A percentile compares a stretch with the other conserved stretches of the same genome.
These are phyloP conservation scores for Celastrina argiolus DNA, from an alignment of 2,888 invertebrate species.

Conservation along the genomic window DNA sequence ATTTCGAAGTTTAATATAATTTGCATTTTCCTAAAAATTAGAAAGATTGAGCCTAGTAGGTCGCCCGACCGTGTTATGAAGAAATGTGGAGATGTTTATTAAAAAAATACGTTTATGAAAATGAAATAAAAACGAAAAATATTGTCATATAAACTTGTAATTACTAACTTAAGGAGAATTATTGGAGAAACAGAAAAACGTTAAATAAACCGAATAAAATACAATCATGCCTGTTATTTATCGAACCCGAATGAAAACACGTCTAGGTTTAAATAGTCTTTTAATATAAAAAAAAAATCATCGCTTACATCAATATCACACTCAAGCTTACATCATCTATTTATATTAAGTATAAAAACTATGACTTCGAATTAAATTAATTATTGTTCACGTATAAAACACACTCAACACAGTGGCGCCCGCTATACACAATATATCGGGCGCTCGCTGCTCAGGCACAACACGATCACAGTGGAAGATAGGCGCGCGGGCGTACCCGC, in stretches of 20 bases:
- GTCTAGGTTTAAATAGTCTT: slow-evolving; percentile 56
- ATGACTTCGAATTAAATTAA: slow-evolving; percentile 76
- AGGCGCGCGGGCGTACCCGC: slow-evolving; percentile 29
- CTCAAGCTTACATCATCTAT: slow-evolving; percentile 77
- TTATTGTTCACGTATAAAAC: slow-evolving; percentile 71
- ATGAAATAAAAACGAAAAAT: slow-evolving; percentile 76
- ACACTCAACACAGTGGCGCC: slow-evolving; percentile 67
- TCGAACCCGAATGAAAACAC: slow-evolving; percentile 28
- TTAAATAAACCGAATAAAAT: slow-evolving; percentile 78
- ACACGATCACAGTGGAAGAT: slow-evolving; percentile 67
- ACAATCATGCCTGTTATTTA: slow-evolving; percentile 61
- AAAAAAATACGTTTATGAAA: slow-evolving; percentile 76
- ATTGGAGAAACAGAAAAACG: slow-evolving; percentile 76
- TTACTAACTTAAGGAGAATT: slow-evolving; percentile 76
- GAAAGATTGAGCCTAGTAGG: slow-evolving; percentile 76
- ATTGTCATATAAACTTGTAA: slow-evolving; percentile 77
- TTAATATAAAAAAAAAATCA: slow-evolving; percentile 73
- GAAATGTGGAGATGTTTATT: slow-evolving; percentile 76
- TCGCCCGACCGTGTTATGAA: slow-evolving; percentile 75
- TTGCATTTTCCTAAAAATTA: slow-evolving; percentile 77
- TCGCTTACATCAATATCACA: slow-evolving; percentile 76
- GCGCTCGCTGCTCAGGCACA: slow-evolving; percentile 62
- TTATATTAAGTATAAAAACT: slow-evolving; percentile 77
- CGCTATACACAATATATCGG: slow-evolving; percentile 69
- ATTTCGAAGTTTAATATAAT: slow-evolving; percentile 73